Base-by-base conservation (phyloP, 2,888 invertebrate genomes). In the Dryococelus australis region DNA sequence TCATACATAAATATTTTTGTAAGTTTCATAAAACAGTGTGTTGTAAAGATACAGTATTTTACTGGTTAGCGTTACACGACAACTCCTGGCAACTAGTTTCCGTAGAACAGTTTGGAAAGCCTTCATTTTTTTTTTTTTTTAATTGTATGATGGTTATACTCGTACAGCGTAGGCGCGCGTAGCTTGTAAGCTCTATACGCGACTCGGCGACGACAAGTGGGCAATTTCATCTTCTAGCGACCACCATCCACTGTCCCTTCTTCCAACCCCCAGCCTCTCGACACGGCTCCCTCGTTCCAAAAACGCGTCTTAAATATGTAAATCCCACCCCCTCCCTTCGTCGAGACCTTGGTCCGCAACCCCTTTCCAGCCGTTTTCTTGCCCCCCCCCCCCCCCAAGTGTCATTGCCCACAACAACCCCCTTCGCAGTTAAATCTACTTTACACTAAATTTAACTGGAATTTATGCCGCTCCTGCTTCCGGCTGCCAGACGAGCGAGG, bases 361-460 rank as follows among this genome's bases (percentile, higher is more conserved):
- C 80, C 80, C 80, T 13, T 16, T 80, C 24, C 80, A 80, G 20
- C 79, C 80, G 16, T 28, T 28, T 80, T 80, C 80, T 83, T 83
- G 83, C 20, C 16, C 35, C 35, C 83, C 35, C 35, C 35, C 20
- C 8, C 20, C 65, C 2, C 65, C 0, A 12, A 20, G 8, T 65
- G 8, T 24, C n/a, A n/a, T 0, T 5, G 28, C 83, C 20, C 27
- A 24, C 26, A 10, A 6, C 26, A 80, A 10, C 83, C 16, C 24
- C 8, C 35, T 12, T 10, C 43, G 35, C 83, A 83, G 83, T 83
- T 83, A 83, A 83, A 83, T 83, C 83, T 83, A 43, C 83, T 83
- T 83, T 83, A 83, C 83, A 83, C 83, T 83, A 83, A 83, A 83
- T 83, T 83, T 83, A 83, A 83, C 83, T 16, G 28, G 83, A 83